Base-by-base conservation (phyloP, 2,888 invertebrate genomes). In the Cetonia aurata region DNA sequence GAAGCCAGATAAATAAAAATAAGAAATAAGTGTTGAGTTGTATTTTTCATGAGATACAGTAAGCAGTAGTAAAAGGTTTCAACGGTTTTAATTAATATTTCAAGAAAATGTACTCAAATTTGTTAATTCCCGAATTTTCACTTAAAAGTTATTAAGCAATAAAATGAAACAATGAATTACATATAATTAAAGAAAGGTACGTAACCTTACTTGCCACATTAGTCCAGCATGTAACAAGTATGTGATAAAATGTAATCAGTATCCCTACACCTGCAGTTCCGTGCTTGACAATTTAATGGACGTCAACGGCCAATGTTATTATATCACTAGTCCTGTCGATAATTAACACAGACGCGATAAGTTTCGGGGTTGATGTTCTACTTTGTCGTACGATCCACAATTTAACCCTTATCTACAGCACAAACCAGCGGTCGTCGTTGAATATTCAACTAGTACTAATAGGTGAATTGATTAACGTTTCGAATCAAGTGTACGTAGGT, bases 301-400 rank as follows among this genome's bases (percentile, higher is more conserved):
- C 44, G 19, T 59, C 17, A 59, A 44, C 19, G 42, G 19, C 1
- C 19, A 44, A 44, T 25, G 44, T 44, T 42, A 42, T 59, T 42
- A 59, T 25, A 59, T 59, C 42, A 42, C 33, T 9, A 15, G 42
- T 19, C 42, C 57, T 57, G 19, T 57, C 33, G 15, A 44, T 59
- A 59, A 59, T 59, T 59, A 59, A 59, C 59, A 59, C 42, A 59
- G 42, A 44, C 44, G 44, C 59, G 59, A 59, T 59, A 59, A 44
- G 44, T 59, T 59, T 19, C n/a, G 44, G 59, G 59, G 59, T 44
- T 59, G 59, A 59, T 59, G 59, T 59, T 50, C 50, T 50, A 59
- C 19, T 59, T 59, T 59, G 59, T 59, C 42, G n/a, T 19, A 59
- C 59, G n/a, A 59, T 59, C 17, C 25, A 25, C 15, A 42, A 44